A percentile compares a stretch with the other conserved stretches of the same genome.
phyloP scores from a whole-genome alignment of 1,140 invertebrate species.

The Sycobia sp. region DNA sequence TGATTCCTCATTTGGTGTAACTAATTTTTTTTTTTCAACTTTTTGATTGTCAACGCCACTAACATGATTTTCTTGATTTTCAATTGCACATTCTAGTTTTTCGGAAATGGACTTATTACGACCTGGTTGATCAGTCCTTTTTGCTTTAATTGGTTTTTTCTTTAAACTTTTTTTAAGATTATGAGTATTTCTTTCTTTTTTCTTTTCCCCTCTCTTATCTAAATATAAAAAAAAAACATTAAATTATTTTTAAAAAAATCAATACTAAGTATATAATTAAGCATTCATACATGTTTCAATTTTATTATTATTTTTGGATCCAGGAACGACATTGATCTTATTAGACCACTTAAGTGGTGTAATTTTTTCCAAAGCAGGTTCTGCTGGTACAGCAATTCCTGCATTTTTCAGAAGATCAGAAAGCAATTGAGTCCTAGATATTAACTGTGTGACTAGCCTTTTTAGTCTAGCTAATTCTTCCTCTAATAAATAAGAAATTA shows the following conservation, averaged over 20 bases:
- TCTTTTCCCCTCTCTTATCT: slow-evolving; percentile 45
- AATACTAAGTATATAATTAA: slow-evolving; percentile 2
- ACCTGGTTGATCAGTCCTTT: slow-evolving; percentile 36
- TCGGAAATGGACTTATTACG: slow-evolving; percentile 25
- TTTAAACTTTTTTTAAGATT: slow-evolving; percentile 31
- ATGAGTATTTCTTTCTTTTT: slow-evolving; percentile 30
- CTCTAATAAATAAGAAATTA: slow-evolving; percentile 49
- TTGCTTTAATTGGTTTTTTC: slow-evolving; percentile 41
- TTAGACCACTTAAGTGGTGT: slow-evolving; percentile 60
- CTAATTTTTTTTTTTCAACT: slow-evolving; percentile 34
- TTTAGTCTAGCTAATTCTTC: slow-evolving; percentile 57
- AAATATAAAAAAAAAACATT: slow-evolving; percentile 7
- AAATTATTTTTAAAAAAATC: background rate
- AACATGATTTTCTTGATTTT: slow-evolving; percentile 58
- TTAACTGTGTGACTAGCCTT: slow-evolving; percentile 54
- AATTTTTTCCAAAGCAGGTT: slow-evolving; percentile 60
- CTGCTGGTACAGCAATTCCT: slow-evolving; percentile 58
- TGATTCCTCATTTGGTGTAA: slow-evolving; percentile 28
- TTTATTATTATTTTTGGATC: slow-evolving; percentile 45
- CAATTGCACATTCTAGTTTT: slow-evolving; percentile 43
- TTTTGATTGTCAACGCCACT: slow-evolving; percentile 46
- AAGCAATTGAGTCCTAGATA: slow-evolving; percentile 54
- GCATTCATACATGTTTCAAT: slow-evolving; percentile 21
- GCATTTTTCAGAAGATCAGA: slow-evolving; percentile 55
- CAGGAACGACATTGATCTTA: slow-evolving; percentile 56